Evolutionary conservation across 2,113 vertebrate species (phyloP).

Genomic region (Octodon degus): DNA sequence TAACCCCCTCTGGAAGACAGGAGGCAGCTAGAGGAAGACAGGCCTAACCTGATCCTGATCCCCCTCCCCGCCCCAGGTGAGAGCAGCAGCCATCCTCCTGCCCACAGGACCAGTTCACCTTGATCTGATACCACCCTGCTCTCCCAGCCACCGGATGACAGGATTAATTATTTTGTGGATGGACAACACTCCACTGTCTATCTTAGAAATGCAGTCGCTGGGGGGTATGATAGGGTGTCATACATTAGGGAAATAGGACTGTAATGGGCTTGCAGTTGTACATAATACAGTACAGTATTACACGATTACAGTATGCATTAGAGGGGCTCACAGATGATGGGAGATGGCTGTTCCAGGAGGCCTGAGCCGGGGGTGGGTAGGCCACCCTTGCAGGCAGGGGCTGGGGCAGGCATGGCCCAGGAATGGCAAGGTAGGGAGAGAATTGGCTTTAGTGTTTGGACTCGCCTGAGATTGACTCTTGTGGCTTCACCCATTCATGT

Average conservation of each 20-base stretch:
- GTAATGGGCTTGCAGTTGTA: constrained; percentile 43
- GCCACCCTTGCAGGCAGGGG: not conserved
- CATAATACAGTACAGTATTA: not conserved
- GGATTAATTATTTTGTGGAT: not conserved
- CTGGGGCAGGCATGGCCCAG: not conserved
- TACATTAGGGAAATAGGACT: constrained; percentile 56
- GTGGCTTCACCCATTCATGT: not conserved
- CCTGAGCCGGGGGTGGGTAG: not conserved
- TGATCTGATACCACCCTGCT: not conserved
- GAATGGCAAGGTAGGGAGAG: not conserved
- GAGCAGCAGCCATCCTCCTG: not conserved
- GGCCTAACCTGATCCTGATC: not conserved
- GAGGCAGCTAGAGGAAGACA: not conserved
- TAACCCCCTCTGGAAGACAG: constrained; percentile 28
- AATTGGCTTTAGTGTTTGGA: not conserved
- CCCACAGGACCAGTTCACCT: not conserved
- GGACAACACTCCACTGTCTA: not conserved
- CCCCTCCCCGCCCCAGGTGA: not conserved
- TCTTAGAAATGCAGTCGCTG: constrained; percentile 24
- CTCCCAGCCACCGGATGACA: not conserved
- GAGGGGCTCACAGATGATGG: not conserved
- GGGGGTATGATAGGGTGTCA: constrained; percentile 53
- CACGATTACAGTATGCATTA: not conserved
- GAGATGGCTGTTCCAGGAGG: not conserved
- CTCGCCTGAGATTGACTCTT: not conserved